A percentile compares a stretch with the other conserved stretches of the same genome.
phyloP scores from a whole-genome alignment of 2,113 vertebrate species.

The Empidonax alnorum region DNA sequence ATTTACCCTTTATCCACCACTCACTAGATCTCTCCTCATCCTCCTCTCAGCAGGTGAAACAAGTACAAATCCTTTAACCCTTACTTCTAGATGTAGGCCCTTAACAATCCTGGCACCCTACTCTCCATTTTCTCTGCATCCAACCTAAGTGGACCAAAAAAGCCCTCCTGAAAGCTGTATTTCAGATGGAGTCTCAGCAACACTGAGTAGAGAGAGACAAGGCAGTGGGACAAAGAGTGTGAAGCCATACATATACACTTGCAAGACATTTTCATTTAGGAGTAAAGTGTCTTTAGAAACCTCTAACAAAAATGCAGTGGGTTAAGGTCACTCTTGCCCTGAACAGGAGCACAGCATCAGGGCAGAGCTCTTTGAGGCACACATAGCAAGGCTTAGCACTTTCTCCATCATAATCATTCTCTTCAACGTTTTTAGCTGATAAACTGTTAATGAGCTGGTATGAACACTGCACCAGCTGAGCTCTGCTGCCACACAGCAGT shows the following conservation, averaged over 20 bases:
- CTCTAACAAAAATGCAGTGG: neutral
- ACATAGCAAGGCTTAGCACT: neutral
- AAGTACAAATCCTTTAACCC: neutral
- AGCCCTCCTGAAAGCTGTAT: neutral
- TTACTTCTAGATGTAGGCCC: neutral
- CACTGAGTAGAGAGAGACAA: neutral
- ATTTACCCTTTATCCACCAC: neutral
- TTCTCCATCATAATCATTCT: neutral
- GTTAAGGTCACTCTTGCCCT: neutral
- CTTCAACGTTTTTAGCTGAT: neutral
- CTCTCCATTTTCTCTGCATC: neutral
- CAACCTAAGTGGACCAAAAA: neutral
- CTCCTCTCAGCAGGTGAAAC: neutral
- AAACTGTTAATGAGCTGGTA: neutral
- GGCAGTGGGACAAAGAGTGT: neutral
- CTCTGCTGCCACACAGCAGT: neutral
- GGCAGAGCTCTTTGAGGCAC: neutral
- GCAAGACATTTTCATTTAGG: neutral
- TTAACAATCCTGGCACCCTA: neutral
- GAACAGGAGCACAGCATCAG: neutral
- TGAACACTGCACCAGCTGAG: neutral
- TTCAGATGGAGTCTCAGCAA: neutral
- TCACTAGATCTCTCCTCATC: neutral
- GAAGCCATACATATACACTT: neutral
- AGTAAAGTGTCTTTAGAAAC: neutral